Conservation (phyloP, 1,140 invertebrate species). For the Archivesica marissinica region DNA sequence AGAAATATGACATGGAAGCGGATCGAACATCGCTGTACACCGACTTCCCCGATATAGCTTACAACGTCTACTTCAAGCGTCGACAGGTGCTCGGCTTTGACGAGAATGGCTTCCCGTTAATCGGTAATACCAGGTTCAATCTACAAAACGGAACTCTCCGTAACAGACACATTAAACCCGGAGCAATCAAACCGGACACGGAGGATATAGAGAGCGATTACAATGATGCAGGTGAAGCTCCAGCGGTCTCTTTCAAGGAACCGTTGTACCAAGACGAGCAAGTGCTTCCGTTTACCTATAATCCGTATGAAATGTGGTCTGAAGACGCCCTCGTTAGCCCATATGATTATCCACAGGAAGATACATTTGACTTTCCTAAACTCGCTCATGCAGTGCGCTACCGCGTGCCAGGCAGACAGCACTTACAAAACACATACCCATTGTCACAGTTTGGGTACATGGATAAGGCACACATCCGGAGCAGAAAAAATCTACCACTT, state of each 20-base stretch:
- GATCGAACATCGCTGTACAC: slow-evolving; percentile 47
- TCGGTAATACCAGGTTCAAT: slow-evolving; percentile 15
- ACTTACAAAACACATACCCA: slow-evolving; percentile 45
- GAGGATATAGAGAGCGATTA: neutral
- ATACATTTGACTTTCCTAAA: slow-evolving; percentile 50
- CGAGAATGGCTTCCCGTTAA: slow-evolving; percentile 40
- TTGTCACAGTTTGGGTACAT: slow-evolving; percentile 45
- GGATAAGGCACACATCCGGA: neutral
- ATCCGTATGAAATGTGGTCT: slow-evolving; percentile 23
- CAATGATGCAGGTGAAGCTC: neutral
- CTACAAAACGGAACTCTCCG: slow-evolving; percentile 22
- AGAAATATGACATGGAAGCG: slow-evolving; percentile 53
- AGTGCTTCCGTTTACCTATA: slow-evolving; percentile 19
- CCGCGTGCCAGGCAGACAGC: slow-evolving; percentile 32
- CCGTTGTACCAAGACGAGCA: slow-evolving; percentile 31
- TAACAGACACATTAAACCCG: neutral
- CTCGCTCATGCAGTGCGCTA: slow-evolving; percentile 34
- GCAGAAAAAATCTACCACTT: slow-evolving; percentile 37
- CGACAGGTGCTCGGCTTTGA: slow-evolving; percentile 53
- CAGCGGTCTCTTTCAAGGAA: neutral
- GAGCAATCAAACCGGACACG: neutral
- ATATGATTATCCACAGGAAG: slow-evolving; percentile 33
- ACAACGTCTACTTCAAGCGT: slow-evolving; percentile 53
- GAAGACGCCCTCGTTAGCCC: slow-evolving; percentile 34
- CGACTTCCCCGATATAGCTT: slow-evolving; percentile 53